A percentile compares a stretch with the other conserved stretches of the same genome.
Evolutionary conservation across 1,140 invertebrate species (phyloP).

Genomic region (Geopemphigus sp.): DNA sequence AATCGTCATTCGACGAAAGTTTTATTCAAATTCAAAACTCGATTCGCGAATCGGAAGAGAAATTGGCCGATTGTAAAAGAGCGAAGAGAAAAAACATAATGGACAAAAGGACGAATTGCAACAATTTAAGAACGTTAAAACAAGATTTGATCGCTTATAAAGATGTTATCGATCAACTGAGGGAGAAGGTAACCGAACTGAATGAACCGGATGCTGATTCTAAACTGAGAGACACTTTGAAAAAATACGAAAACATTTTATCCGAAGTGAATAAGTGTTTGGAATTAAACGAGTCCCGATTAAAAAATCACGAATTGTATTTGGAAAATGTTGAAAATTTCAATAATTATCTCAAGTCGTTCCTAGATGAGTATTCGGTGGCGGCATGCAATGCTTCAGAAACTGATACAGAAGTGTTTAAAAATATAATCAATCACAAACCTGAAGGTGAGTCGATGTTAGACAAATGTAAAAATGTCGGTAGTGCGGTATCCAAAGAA

Average conservation of each 20-base stretch:
- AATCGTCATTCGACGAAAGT: constrained; percentile 87
- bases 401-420: constrained; percentile 69
- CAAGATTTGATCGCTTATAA: constrained; percentile 82
- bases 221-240: constrained; percentile 61
- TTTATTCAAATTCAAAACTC: constrained; percentile 76
- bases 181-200: constrained; percentile 67
- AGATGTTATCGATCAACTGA: constrained; percentile 73
- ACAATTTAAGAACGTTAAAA: constrained; percentile 69
- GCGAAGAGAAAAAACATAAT: constrained; percentile 72
- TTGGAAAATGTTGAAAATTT: constrained; percentile 72
- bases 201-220: constrained; percentile 72
- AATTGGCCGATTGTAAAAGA: constrained; percentile 66
- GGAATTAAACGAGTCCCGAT: constrained; percentile 63
- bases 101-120: constrained; percentile 81
- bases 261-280: constrained; percentile 18
- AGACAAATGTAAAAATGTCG: constrained; percentile 67
- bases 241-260: background rate
- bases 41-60: constrained; percentile 68
- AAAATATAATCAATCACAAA: constrained; percentile 72
- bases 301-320: constrained; percentile 78
- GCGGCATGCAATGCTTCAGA: constrained; percentile 74
- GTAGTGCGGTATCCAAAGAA: constrained; percentile 72
- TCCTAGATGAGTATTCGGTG: constrained; percentile 68
- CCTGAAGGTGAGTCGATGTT: constrained; percentile 72
- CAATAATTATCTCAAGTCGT: constrained; percentile 69